Evolutionary conservation across 2,888 invertebrate species (phyloP).

Genomic region (Catonia carolina): DNA sequence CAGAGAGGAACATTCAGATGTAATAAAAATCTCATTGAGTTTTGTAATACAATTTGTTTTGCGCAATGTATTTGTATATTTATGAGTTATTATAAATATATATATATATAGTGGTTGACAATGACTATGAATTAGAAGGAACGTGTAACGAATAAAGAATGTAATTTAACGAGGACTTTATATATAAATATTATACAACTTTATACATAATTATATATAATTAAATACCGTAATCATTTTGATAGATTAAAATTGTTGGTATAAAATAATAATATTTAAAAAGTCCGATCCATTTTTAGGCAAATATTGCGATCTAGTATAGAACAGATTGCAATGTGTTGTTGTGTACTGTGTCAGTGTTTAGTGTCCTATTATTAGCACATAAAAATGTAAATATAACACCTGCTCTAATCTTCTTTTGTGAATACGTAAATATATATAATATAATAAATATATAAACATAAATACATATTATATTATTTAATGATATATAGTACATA

Average conservation of each 20-base stretch:
- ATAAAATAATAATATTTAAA: slow-evolving; percentile 13
- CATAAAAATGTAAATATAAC: background rate
- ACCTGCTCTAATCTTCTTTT: slow-evolving; percentile 11
- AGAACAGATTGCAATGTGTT: slow-evolving; percentile 1
- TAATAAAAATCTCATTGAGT: background rate
- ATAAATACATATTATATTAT: background rate
- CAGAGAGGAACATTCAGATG: no score
- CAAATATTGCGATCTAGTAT: background rate
- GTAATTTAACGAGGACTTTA: slow-evolving; percentile 4
- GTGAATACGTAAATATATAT: slow-evolving; percentile 26
- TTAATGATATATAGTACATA: background rate
- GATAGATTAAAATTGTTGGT: slow-evolving; percentile 6
- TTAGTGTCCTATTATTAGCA: slow-evolving; percentile 9
- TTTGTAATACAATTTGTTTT: slow-evolving; percentile 6
- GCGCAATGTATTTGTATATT: slow-evolving; percentile 5
- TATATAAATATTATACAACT: background rate
- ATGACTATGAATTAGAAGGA: background rate
- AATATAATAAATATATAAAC: slow-evolving; percentile 4
- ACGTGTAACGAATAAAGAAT: background rate
- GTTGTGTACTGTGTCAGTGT: slow-evolving; percentile 1
- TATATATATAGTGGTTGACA: background rate
- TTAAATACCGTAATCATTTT: background rate
- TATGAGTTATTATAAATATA: no score
- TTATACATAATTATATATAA: no score
- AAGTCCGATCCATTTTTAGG: slow-evolving; percentile 25